phyloP scores from a whole-genome alignment of 1,140 invertebrate species.

The Bombus confusus region DNA sequence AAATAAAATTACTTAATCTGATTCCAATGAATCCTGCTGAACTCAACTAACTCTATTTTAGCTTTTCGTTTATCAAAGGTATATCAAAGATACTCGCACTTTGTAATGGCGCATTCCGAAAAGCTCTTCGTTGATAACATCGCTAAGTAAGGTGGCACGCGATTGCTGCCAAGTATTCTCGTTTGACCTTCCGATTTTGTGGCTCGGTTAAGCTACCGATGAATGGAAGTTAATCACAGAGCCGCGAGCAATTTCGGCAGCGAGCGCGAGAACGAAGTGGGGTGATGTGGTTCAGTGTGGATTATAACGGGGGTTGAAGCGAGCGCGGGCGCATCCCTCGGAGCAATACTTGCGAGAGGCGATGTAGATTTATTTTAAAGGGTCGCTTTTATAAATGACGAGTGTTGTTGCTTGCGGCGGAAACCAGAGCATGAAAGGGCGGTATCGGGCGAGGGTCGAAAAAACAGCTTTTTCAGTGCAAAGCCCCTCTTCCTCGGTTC shows the following conservation, averaged over 20 bases:
- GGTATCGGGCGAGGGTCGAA: constrained; percentile 39
- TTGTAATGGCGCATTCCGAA: too few species aligned
- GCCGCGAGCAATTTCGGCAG: constrained; percentile 54
- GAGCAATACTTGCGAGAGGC: constrained; percentile 61
- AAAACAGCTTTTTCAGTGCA: constrained; percentile 50
- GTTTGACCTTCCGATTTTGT: constrained; percentile 69
- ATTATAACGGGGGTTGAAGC: constrained; percentile 56
- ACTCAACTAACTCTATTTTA: background rate
- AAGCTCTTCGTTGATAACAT: background rate
- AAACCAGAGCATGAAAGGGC: constrained; percentile 60
- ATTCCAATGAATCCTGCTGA: too few species aligned
- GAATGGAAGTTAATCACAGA: constrained; percentile 78
- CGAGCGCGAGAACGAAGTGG: constrained; percentile 31
- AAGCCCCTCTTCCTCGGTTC: constrained; percentile 28
- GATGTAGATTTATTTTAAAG: constrained; percentile 70
- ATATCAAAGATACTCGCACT: background rate
- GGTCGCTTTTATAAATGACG: constrained; percentile 69
- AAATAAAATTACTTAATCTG: background rate
- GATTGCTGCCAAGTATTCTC: constrained; percentile 45
- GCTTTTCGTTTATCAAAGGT: background rate
- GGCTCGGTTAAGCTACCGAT: constrained; percentile 66
- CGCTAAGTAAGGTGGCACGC: constrained; percentile 67
- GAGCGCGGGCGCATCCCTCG: constrained; percentile 53
- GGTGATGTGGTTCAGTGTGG: constrained; percentile 48
- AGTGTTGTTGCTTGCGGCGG: constrained; percentile 69